Percentiles rank a stretch among this genome's conserved stretches.
Evolutionary conservation across 2,113 vertebrate genomes (phyloP).

Genomic region (Suncus etruscus): DNA sequence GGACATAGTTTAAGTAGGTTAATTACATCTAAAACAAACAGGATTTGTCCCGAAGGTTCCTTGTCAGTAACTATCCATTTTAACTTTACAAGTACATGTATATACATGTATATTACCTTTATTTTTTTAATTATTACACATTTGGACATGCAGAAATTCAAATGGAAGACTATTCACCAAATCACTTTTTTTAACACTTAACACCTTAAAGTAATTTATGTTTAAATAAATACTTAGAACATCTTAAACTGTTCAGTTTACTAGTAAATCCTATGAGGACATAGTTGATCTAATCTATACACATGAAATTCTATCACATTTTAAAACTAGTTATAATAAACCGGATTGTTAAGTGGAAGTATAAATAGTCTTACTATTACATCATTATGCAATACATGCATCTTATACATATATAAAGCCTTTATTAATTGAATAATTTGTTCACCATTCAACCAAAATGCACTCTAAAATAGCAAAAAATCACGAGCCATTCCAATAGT

Average conservation of each 20-base stretch:
- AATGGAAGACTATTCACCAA: constrained; percentile 39
- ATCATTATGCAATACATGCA: neutral
- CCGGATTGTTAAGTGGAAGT: neutral
- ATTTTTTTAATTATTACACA: constrained; percentile 31
- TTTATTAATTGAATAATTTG: neutral
- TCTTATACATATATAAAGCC: no score
- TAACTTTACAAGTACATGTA: constrained; percentile 69
- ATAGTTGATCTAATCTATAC: no score
- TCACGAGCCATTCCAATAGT: no score
- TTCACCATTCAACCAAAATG: neutral
- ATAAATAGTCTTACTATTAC: neutral
- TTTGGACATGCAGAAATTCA: constrained; percentile 24
- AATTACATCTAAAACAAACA: constrained; percentile 86
- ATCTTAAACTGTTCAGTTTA: neutral
- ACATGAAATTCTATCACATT: no score
- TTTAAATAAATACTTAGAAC: constrained; percentile 41
- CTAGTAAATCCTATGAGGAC: no score
- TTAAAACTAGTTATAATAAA: no score
- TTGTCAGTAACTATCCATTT: constrained; percentile 76
- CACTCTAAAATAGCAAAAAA: no score
- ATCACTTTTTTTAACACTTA: constrained; percentile 34
- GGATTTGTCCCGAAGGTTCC: constrained; percentile 76
- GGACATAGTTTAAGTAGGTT: constrained; percentile 84
- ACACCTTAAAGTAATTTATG: constrained; percentile 36
- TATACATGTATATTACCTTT: neutral